Evolutionary conservation across 2,797 vertebrate species (phyloP), one percentile per base, ranked within the genome.

Genomic region (Garrulus glandarius): DNA sequence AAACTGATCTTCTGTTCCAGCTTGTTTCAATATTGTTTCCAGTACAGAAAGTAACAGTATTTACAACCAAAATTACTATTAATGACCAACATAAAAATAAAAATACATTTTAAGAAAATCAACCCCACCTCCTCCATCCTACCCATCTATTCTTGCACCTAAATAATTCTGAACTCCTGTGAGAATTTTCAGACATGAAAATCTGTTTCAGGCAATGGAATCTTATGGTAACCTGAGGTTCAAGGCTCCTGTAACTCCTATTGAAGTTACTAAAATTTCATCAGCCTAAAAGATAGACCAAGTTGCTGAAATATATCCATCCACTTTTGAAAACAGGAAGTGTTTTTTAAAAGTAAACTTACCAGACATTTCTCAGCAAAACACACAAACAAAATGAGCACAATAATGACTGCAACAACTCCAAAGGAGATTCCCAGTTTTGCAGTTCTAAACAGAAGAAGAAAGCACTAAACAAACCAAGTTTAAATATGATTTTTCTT

Each of bases 301-400:
- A 23, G 11, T 27, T 74, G 43, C 36, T 15, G 0, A 69, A 84
- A 78, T 49, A 65, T 14, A 76, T 27, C 41, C 63, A 72, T 43
- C 21, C 30, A 19, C 24, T 76, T 78, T 30, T 53, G 34, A 65
- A 81, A 79, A 76, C 9, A 72, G 10, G 9, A 29, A 81, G 22
- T 11, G 5, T 43, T 43, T 46, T 71, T 67, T 19, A 26, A 11
- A 36, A 44, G 46, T 18, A 60, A 91, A 98, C 99, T 99, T 97
- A 99, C 99, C 99, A 98, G 96, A 71, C 99, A 94, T 92, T 99
- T 98, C 47, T 98, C 98, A 9, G 99, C 98, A 65, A 99, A 99
- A 94, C 99, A 99, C 93, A 99, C 98, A 71, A 98, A 96, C 64
- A 99, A 97, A 88, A 97, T 97, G 84, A 99, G 96, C 56, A 95